Base-by-base conservation (phyloP, 2,888 invertebrate species). In the Eumerus sabulonum region DNA sequence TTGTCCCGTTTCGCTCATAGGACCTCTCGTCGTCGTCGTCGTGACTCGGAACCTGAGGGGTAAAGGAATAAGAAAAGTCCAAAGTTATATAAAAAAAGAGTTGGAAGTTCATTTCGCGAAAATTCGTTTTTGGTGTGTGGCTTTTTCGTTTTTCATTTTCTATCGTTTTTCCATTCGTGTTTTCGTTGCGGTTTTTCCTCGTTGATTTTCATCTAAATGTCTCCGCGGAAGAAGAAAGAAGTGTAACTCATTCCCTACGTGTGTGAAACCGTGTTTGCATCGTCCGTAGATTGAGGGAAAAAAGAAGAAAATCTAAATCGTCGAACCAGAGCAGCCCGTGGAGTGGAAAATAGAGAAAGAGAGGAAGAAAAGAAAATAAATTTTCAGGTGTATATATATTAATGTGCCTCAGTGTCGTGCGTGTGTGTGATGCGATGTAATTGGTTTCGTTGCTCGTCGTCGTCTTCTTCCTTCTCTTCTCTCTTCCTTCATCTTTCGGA, bases 341-440 rank as follows among this genome's bases (percentile, higher is more conserved):
- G n/a, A n/a, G n/a, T n/a, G n/a, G n/a, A n/a, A n/a, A n/a, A n/a
- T n/a, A n/a, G n/a, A n/a, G n/a, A n/a, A n/a, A n/a, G n/a, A n/a
- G 57, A 67, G 60, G 27, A 27, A 27, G n/a, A n/a, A 27, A 27
- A 7, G 27, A 7, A 27, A 27, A 27, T 27, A 40, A 7, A 7
- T 68, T 53, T 76, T 81, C 71, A 76, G 71, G 76, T 81, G 71
- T 72, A 63, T 68, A 63, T 68, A 63, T 50, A 62, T 4, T 27
- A 27, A 27, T 70, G 71, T 64, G 67, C 45, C 62, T 64, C 13
- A 68, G 57, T 57, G 76, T 59, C 45, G 60, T 62, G 67, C 66
- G 73, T 74, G 59, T 57, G 56, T 76, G 77, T 81, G 64, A 82
- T 79, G 70, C 72, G 57, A 81, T 82, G 82, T 77, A 82, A 77